Base-by-base conservation (phyloP, 2,113 vertebrate genomes). In the Laticauda laticaudata region DNA sequence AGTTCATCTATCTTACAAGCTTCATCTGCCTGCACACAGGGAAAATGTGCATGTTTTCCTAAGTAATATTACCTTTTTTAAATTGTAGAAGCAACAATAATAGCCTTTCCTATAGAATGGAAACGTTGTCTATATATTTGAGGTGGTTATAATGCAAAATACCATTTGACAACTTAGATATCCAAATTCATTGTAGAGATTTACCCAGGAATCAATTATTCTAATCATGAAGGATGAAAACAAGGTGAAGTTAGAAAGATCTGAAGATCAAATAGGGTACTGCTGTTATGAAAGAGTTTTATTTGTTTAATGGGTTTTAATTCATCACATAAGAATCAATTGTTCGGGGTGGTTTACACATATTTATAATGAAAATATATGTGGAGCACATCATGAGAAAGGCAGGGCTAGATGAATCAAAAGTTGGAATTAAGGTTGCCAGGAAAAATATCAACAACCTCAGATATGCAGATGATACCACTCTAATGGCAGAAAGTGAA, bases 21-120 rank as follows among this genome's bases (percentile, higher is more conserved):
- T 51, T 39, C 75, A 87, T 26, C 45, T 87, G 24, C 24, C 86
- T 51, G 10, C 0, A 20, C 24, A 64, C 8, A 29, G 1, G 6
- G 26, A 11, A 0, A 9, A 45, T 39, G 69, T 43, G 29, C 12
- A 54, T 39, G 51, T 24, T 43, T 23, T 64, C 45, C 29, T 23
- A 39, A 12, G 56, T 89, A 3, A 6, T 0, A 0, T n/a, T 2
- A 0, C 20, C 86, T 51, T 59, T 20, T 75, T 75, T 75, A 39
- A 9, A 81, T 34, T 69, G 64, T 9, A 81, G 18, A 81, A 39
- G 34, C 18, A 6, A 23, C 18, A 2, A 26, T 15, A 53, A n/a
- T 24, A 55, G 69, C 14, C 15, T 2, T 91, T 85, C 39, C 23
- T 0, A 0, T n/a, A 48, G 8, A 45, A 15, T 75, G 8, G 39